phyloP scores from a whole-genome alignment of 2,888 invertebrate species.

The Schrankia costaestrigalis region DNA sequence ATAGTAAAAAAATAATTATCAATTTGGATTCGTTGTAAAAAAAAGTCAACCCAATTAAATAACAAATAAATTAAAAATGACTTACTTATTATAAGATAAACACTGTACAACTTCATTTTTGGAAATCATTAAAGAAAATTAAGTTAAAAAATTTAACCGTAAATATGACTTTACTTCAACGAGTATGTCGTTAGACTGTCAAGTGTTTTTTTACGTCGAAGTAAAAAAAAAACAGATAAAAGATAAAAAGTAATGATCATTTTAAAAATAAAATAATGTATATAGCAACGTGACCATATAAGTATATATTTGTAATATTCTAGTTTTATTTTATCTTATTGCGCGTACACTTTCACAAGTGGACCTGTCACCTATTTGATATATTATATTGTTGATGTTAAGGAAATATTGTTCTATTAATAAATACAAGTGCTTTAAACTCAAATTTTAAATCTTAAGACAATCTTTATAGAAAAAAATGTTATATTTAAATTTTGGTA shows the following conservation, averaged over 20 bases:
- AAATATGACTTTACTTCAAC: constrained; percentile 14
- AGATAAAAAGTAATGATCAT: constrained; percentile 25
- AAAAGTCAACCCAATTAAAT: too few species aligned
- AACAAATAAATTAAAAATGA: constrained; percentile 5
- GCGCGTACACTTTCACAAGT: too few species aligned
- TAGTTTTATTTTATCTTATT: constrained; percentile 33
- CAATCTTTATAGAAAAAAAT: too few species aligned
- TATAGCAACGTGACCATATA: constrained; percentile 13
- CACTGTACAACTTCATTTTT: constrained; percentile 34
- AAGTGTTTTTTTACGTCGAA: constrained; percentile 14
- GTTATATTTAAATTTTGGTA: too few species aligned
- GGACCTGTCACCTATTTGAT: too few species aligned
- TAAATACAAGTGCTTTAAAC: too few species aligned
- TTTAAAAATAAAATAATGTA: constrained; percentile 27
- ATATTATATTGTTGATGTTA: too few species aligned
- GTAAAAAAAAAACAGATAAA: constrained; percentile 30
- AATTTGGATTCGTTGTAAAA: too few species aligned
- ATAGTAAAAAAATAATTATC: too few species aligned
- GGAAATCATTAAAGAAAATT: constrained; percentile 30
- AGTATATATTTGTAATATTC: constrained; percentile 9
- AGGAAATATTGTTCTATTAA: too few species aligned
- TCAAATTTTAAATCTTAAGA: too few species aligned
- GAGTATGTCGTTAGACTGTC: constrained; percentile 23
- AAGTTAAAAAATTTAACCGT: too few species aligned
- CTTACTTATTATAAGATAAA: constrained; percentile 33